Evolutionary conservation across 2,797 vertebrate genomes (phyloP), one percentile per base, ranked within the genome.

Genomic region (Heliangelus exortis): DNA sequence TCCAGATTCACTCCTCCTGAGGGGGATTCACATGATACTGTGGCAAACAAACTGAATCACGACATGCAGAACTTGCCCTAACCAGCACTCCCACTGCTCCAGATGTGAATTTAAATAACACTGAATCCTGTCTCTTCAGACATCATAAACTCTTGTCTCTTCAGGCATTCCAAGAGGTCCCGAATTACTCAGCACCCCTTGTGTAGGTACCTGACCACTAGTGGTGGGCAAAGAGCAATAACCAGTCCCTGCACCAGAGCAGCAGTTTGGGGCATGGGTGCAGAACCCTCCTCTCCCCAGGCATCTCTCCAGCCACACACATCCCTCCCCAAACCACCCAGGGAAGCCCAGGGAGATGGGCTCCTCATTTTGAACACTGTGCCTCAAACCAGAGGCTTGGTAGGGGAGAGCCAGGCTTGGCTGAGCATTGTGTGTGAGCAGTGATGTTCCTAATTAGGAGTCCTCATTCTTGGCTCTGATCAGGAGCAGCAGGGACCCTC

Each of bases 201-300:
- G 4, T 1, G 19, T 4, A 43, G 0, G 12, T 47, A 28, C 21
- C 48, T 21, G 51, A 28, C 15, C 66, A 34, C 33, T 3, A 4
- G 0, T 5, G 50, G 3, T 12, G 22, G 25, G 48, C n/a, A 59
- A 69, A 55, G 19, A 36, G 63, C 43, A 55, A 36, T 8, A 55
- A 41, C 7, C 1, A 22, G 5, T 25, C 29, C 31, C 31, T 0
- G 1, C 17, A 36, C 1, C 3, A 51, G 22, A 82, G 34, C 2
- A 3, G 21, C n/a, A 57, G 47, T 39, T 63, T 22, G 36, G 61
- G 39, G 73, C 3, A 9, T 0, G 1, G 41, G 10, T 12, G 18
- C 59, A 5, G 8, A 41, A 5, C 43, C 15, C 36, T 45, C 16
- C 63, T 7, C 31, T 50, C 10, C 3, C 20, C 47, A 21, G 11